Conservation (phyloP, 2,888 invertebrate genomes). For the Ernsta delagoae region DNA sequence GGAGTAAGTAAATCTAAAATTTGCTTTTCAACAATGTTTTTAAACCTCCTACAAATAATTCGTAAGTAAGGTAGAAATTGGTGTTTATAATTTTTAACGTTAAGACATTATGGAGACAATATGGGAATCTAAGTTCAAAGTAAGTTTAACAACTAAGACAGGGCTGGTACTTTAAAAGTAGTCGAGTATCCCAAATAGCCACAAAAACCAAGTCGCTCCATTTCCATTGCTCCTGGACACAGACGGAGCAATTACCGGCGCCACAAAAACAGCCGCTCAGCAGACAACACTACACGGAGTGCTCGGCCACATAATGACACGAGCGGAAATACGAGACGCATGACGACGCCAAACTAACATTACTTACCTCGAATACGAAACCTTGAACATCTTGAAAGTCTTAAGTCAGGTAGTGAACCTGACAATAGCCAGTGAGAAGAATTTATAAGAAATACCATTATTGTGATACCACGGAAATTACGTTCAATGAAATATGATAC, state of each 20-base stretch:
- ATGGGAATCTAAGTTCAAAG: too few relatives aligned
- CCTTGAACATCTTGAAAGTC: background rate
- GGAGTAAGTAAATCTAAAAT: too few relatives aligned
- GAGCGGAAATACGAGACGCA: conserved; percentile 14
- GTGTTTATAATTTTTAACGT: too few relatives aligned
- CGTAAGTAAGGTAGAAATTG: too few relatives aligned
- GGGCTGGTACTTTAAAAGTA: background rate
- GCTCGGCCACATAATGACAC: conserved; percentile 12
- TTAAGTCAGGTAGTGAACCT: background rate
- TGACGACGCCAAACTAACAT: conserved; percentile 3
- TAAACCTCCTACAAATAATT: too few relatives aligned
- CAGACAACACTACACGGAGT: conserved; percentile 18
- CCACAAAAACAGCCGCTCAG: conserved; percentile 22
- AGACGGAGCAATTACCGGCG: conserved; percentile 26
- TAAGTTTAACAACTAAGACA: too few relatives aligned
- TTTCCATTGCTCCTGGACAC: conserved; percentile 12
- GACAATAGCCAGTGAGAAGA: background rate
- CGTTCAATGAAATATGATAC: too few relatives aligned
- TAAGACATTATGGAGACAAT: too few relatives aligned
- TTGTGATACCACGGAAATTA: background rate
- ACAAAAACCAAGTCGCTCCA: conserved; percentile 22
- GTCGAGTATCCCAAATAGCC: background rate
- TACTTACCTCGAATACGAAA: background rate
- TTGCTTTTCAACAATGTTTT: too few relatives aligned
- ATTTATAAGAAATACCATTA: background rate